phyloP scores from a whole-genome alignment of 1,140 invertebrate species.

The Rhyzopertha dominica region DNA sequence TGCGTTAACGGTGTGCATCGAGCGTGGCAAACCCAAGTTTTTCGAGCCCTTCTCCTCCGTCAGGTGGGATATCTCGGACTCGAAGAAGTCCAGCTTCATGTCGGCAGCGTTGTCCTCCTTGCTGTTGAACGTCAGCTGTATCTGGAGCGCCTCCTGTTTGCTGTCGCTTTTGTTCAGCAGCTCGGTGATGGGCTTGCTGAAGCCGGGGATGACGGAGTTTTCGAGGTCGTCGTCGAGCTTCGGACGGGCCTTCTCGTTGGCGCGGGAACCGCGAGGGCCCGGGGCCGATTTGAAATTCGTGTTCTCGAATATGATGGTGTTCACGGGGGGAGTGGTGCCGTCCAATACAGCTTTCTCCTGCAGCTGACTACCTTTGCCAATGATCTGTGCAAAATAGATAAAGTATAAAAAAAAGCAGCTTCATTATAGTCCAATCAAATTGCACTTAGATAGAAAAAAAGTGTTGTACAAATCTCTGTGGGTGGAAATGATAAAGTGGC shows the following conservation, averaged over 20 bases:
- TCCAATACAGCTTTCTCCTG: conserved; percentile 60
- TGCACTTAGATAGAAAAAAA: too few species aligned
- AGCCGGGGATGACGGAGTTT: conserved; percentile 48
- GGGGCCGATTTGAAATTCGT: conserved; percentile 76
- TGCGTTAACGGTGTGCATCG: conserved; percentile 54
- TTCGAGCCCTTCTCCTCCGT: conserved; percentile 67
- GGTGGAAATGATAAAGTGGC: too few species aligned
- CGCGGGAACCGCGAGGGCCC: conserved; percentile 39
- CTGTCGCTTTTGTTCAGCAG: conserved; percentile 49
- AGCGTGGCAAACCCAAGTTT: conserved; percentile 53
- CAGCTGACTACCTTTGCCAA: conserved; percentile 44
- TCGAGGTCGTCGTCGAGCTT: conserved; percentile 36
- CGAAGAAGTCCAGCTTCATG: conserved; percentile 90
- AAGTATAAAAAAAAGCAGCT: too few species aligned
- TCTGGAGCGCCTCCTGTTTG: conserved; percentile 54
- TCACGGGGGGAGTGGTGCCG: conserved; percentile 70
- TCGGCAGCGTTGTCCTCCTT: conserved; percentile 79
- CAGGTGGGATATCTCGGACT: conserved; percentile 69
- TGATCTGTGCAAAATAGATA: too few species aligned
- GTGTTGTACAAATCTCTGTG: too few species aligned
- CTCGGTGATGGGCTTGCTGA: conserved; percentile 57
- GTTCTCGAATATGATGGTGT: conserved; percentile 89
- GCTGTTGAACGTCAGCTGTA: conserved; percentile 55
- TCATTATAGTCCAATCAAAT: too few species aligned
- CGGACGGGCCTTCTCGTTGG: conserved; percentile 34